These are phyloP conservation scores for Pelochelys cantorii DNA, from an alignment of 2,797 vertebrate genomes.

Conservation along the genomic window DNA sequence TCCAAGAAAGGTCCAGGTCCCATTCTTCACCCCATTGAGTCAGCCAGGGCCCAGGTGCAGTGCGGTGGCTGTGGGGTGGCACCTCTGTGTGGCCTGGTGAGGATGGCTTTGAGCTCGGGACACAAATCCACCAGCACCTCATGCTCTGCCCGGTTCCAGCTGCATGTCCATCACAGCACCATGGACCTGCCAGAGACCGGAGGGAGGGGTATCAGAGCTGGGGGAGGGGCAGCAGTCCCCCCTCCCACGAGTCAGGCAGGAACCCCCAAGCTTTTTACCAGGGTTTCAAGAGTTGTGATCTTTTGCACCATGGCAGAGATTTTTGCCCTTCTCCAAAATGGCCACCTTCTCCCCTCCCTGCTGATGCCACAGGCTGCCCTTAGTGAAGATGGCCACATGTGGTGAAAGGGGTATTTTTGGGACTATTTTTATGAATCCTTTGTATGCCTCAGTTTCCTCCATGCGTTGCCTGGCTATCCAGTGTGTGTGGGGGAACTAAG, in stretches of 20 bases:
- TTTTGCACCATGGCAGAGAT: neutral
- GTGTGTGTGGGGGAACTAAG: too few relatives aligned
- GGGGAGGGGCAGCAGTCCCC: too few relatives aligned
- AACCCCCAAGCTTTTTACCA: neutral
- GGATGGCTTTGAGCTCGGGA: neutral
- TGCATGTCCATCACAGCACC: neutral
- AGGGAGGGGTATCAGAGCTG: too few relatives aligned
- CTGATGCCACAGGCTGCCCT: too few relatives aligned
- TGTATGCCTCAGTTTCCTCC: too few relatives aligned
- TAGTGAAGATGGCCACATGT: too few relatives aligned
- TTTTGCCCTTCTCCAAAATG: neutral
- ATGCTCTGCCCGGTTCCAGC: neutral
- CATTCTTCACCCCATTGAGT: too few relatives aligned
- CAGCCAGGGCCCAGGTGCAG: too few relatives aligned
- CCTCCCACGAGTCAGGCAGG: neutral
- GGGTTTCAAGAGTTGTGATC: neutral
- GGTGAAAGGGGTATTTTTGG: too few relatives aligned
- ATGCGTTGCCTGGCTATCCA: too few relatives aligned
- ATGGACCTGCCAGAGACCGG: neutral
- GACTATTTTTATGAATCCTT: too few relatives aligned
- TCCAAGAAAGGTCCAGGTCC: neutral
- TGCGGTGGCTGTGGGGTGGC: neutral
- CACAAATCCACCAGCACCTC: conserved; percentile 3
- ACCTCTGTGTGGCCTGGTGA: neutral
- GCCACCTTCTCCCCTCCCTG: too few relatives aligned